phyloP scores from a whole-genome alignment of 2,797 vertebrate genomes.

The Danionella dracula region DNA sequence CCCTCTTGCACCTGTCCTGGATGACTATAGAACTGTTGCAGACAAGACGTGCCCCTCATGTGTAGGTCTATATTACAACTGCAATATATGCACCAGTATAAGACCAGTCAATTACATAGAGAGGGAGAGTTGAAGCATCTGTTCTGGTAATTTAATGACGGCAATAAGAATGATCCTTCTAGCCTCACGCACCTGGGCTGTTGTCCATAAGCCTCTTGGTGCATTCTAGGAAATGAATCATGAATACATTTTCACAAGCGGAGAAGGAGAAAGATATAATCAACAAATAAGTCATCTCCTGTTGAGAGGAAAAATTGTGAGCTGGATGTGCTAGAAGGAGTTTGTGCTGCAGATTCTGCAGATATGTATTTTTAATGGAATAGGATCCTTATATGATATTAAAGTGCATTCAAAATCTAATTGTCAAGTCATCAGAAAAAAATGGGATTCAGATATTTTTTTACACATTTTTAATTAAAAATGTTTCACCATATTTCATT shows the following conservation, averaged over 20 bases:
- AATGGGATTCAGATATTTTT: too few relatives aligned
- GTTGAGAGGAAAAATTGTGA: constrained; percentile 8
- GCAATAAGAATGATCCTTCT: constrained; percentile 27
- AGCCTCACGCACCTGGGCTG: constrained; percentile 18
- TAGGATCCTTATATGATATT: too few relatives aligned
- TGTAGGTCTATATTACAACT: constrained; percentile 1
- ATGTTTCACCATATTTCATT: too few relatives aligned
- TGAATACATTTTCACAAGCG: constrained; percentile 1
- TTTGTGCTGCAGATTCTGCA: neutral
- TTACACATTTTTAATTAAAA: too few relatives aligned
- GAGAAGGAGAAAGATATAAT: constrained; percentile 3
- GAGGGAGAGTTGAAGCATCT: constrained; percentile 26
- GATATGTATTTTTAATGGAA: neutral
- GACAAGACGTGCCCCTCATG: constrained; percentile 8
- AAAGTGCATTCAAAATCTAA: too few relatives aligned
- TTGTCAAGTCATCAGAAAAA: too few relatives aligned
- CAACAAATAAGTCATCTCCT: constrained; percentile 1
- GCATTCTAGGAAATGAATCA: constrained; percentile 22
- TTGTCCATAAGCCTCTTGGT: constrained; percentile 21
- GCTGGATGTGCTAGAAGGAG: neutral
- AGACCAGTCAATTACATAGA: constrained; percentile 11
- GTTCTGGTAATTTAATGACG: constrained; percentile 26
- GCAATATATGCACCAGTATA: constrained; percentile 4
- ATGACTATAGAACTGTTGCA: neutral
- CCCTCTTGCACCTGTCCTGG: neutral